Base-by-base conservation (phyloP, 30 jellyfish, hydroid and myxozoan genomes). In the Chrysaora quinquecirrha region DNA sequence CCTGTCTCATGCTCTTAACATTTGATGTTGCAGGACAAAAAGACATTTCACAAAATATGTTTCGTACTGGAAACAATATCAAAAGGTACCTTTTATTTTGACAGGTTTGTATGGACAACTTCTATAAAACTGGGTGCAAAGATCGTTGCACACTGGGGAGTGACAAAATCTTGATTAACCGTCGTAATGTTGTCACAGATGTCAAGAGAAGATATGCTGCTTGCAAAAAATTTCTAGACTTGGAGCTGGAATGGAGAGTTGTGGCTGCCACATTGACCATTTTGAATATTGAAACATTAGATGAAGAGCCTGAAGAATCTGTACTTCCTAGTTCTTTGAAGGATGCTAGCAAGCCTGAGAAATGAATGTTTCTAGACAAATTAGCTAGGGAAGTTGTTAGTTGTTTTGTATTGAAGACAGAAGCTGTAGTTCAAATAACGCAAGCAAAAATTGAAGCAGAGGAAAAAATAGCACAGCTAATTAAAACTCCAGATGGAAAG, bases 261-360 rank as follows among this genome's bases (percentile, higher is more conserved):
- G 22, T 33, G 16, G 82, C 82, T 70, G 82, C 65, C 18, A 50
- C 82, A 14, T n/a, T 70, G 66, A 70, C 50, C 20, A 22, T 70
- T 31, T 66, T 70, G 24, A 27, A 27, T 3, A 2, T 70, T 7
- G 29, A 24, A 30, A 18, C 34, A n/a, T 50, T 35, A 21, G 67
- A 70, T 70, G 82, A 50, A 33, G 54, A 70, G 18, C 82, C 82
- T 0, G 20, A 38, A 16, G 67, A 48, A 43, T 38, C 65, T n/a
- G 82, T 35, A 32, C 66, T 70, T 33, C 65, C 34, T 0, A 50
- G 32, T 21, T 3, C 30, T 33, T n/a, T 70, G 24, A 10, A 3
- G 25, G 68, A 3, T 52, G 68, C 68, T 3, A 52, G 29, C 29
- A 52, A 52, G 68, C 27, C 12, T 10, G 12, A 12, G 6, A 52